Evolutionary conservation across 2,888 invertebrate genomes (phyloP).

Genomic region (Agrotis exclamationis): DNA sequence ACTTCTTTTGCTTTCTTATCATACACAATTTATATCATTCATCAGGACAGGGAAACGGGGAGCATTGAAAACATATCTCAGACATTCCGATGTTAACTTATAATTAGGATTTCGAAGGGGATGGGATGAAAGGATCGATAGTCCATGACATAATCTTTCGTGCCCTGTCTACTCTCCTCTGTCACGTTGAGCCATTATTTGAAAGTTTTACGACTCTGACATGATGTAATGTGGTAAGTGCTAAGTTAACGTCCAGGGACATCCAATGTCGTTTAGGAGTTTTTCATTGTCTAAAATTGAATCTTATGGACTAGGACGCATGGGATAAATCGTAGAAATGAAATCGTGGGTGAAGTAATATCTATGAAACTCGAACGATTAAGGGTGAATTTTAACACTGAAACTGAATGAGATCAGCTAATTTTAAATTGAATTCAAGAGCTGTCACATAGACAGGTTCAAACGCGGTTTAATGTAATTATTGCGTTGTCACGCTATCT

Average conservation of each 20-base stretch:
- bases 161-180: slow-evolving; percentile 12
- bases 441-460: too few species aligned
- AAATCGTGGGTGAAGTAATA: too few species aligned
- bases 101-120: background rate
- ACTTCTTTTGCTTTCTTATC: too few species aligned
- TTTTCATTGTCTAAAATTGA: slow-evolving; percentile 12
- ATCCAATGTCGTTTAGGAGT: slow-evolving; percentile 2
- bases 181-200: slow-evolving; percentile 19
- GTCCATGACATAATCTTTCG: slow-evolving; percentile 33
- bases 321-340: too few species aligned
- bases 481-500: background rate
- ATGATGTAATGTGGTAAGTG: slow-evolving; percentile 27
- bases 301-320: too few species aligned
- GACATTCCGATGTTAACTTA: background rate
- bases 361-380: too few species aligned
- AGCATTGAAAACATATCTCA: slow-evolving; percentile 1
- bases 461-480: background rate
- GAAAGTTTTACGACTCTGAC: slow-evolving; percentile 34
- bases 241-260: background rate
- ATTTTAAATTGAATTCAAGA: too few species aligned
- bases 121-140: slow-evolving; percentile 13
- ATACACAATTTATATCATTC: too few species aligned
- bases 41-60: background rate
- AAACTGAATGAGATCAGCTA: too few species aligned
- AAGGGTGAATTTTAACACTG: too few species aligned